Percentiles rank a stretch among this genome's conserved stretches.
Conservation (phyloP, 1,140 invertebrate species). For the Laodelphax striatellus region DNA sequence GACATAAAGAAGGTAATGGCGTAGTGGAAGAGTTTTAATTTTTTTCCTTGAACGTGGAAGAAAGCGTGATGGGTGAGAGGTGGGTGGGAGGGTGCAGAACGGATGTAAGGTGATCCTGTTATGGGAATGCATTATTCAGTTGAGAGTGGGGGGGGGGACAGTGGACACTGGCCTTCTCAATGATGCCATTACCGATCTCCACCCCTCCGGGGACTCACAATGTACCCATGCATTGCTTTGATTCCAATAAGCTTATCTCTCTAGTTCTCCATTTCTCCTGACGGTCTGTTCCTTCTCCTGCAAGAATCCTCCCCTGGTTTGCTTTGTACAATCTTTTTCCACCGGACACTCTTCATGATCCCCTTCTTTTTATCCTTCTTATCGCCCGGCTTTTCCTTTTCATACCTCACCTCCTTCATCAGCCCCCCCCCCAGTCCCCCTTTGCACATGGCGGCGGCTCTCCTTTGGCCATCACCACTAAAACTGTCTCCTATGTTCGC, state of each 20-base stretch:
- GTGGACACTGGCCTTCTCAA: conserved; percentile 1
- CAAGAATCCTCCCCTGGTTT: too few species aligned
- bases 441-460: too few species aligned
- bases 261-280: too few species aligned
- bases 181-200: conserved; percentile 3
- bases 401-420: background rate
- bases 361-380: background rate
- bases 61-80: background rate
- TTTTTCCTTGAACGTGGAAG: background rate
- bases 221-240: background rate
- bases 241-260: conserved; percentile 8
- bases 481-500: too few species aligned
- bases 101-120: conserved; percentile 2
- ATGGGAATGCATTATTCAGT: conserved; percentile 6
- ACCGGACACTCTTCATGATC: too few species aligned
- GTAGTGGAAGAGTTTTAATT: background rate
- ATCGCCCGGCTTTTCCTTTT: background rate
- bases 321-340: too few species aligned
- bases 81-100: background rate
- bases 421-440: too few species aligned
- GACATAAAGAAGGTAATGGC: conserved; percentile 1
- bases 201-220: background rate
- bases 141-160: background rate
- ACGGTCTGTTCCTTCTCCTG: too few species aligned
- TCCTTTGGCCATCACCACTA: too few species aligned